Base-by-base conservation (phyloP, 2,888 invertebrate genomes). In the Graphium colonna region DNA sequence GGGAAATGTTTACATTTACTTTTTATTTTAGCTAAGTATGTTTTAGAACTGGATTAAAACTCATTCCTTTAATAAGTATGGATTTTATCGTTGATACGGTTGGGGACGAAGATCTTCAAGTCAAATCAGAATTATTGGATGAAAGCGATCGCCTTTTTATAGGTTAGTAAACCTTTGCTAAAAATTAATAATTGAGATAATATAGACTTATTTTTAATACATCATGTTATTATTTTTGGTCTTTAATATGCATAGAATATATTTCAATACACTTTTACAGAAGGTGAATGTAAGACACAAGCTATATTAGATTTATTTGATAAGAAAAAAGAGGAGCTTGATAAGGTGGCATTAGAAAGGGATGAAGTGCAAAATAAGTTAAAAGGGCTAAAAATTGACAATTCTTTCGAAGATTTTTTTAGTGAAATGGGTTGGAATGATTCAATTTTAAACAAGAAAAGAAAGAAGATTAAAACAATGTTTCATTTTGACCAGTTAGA, bases 21-120 rank as follows among this genome's bases (percentile, higher is more conserved):
- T 45, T 33, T 31, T 45, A 33, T 9, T 31, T 31, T 16, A 45
- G 7, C n/a, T n/a, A n/a, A n/a, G 12, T n/a, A 2, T 16, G 28
- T 33, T 16, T 45, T 44, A 26, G 16, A 36, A 28, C 7, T 13
- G 10, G 1, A 31, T 1, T 31, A 7, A 1, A 7, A 31, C 1
- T 31, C 49, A 38, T 47, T 8, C 28, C 8, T n/a, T n/a, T n/a
- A n/a, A 41, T 18, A 31, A 65, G 52, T 2, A 92, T 92, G 92
- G 86, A 91, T 77, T 91, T 92, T 65, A 82, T 92, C 52, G 82
- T 92, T 57, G 92, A 92, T 66, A 92, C 91, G 12, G 73, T 67
- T 28, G 92, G 92, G 21, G 84, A 91, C 60, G 71, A 79, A 3
- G 77, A 85, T 57, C 79, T 91, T 5, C 75, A 81, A 55, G 63